phyloP scores from a whole-genome alignment of 2,797 vertebrate species.

The Peromyscus melanophrys region DNA sequence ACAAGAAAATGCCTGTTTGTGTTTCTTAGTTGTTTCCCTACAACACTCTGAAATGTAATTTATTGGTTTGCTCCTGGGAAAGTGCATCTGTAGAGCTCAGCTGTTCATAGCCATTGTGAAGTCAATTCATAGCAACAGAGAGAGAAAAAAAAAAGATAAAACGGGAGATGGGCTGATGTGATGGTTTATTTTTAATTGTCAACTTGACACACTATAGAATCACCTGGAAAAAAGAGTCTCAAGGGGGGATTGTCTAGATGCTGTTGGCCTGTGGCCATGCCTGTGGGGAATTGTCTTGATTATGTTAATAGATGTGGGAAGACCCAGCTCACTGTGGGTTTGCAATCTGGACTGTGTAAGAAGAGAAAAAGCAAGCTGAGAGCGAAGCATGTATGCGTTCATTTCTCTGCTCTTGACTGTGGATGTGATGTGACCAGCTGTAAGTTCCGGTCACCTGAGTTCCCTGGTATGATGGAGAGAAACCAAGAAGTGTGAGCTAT shows the following conservation, averaged over 20 bases:
- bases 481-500: background rate
- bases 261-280: background rate
- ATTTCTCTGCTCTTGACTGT: background rate
- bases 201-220: background rate
- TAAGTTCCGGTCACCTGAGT: background rate
- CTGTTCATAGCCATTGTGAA: background rate
- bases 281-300: background rate
- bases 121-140: background rate
- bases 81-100: background rate
- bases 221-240: background rate
- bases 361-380: background rate
- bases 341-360: background rate
- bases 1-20: background rate
- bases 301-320: background rate
- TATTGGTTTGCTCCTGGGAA: background rate
- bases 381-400: background rate
- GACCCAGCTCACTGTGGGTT: background rate
- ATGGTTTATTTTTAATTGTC: background rate
- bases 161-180: background rate
- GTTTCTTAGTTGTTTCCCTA: background rate
- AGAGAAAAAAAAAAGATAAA: background rate
- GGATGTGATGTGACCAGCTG: background rate
- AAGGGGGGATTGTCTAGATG: background rate
- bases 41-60: constrained; percentile 7
- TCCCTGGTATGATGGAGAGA: background rate